Evolutionary conservation across 2,888 invertebrate species (phyloP).

Genomic region (Allophyes oxyacanthae): DNA sequence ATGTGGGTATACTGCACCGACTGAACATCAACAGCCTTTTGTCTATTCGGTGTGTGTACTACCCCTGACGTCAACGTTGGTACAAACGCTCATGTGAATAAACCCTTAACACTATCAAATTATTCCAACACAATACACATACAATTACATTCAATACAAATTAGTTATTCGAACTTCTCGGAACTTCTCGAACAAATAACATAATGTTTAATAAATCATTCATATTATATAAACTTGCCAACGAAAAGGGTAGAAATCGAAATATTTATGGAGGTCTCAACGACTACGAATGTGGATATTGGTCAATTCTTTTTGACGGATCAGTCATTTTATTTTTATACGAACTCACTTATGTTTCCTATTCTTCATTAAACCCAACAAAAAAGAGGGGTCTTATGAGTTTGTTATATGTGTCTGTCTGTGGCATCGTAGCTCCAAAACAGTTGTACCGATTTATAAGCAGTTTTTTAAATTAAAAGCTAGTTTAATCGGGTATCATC

Average conservation of each 20-base stretch:
- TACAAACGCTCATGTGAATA: too few relatives aligned
- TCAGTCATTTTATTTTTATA: constrained; percentile 43
- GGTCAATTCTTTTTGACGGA: constrained; percentile 32
- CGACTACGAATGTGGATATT: constrained; percentile 36
- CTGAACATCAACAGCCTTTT: too few relatives aligned
- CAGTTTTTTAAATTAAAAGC: too few relatives aligned
- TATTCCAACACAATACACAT: too few relatives aligned
- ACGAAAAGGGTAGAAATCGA: constrained; percentile 27
- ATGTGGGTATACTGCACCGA: too few relatives aligned
- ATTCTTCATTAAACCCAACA: not conserved
- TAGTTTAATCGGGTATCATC: too few relatives aligned
- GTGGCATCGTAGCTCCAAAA: too few relatives aligned
- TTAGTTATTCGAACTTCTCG: constrained; percentile 19
- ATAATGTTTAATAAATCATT: constrained; percentile 56
- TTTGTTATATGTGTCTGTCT: too few relatives aligned
- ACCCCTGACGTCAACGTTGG: too few relatives aligned
- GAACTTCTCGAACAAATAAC: constrained; percentile 23
- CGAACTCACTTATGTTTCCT: constrained; percentile 14
- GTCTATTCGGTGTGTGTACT: too few relatives aligned
- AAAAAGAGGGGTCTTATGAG: too few relatives aligned
- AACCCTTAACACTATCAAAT: constrained; percentile 18
- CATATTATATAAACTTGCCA: constrained; percentile 36
- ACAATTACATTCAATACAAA: constrained; percentile 36
- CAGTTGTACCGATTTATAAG: too few relatives aligned
- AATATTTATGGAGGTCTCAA: constrained; percentile 42